Conservation (phyloP, 2,113 vertebrate genomes). For the Eubucco bourcierii region DNA sequence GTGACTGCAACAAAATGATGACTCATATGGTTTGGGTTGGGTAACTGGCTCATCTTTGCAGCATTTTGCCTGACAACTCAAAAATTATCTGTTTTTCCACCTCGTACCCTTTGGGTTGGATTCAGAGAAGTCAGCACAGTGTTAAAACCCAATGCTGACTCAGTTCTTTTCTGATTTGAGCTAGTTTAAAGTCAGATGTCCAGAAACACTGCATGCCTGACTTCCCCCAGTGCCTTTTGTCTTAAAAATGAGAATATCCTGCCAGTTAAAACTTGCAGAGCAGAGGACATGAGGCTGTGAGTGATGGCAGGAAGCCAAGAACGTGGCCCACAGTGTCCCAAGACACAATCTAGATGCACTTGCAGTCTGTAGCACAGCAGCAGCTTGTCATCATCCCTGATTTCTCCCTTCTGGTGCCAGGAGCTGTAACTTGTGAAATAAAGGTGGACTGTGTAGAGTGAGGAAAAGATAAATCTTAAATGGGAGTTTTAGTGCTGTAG, state of each 20-base stretch:
- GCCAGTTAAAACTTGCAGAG: neutral
- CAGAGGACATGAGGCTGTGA: fast-evolving
- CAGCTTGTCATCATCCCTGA: neutral
- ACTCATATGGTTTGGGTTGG: neutral
- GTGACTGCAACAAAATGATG: neutral
- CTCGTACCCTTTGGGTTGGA: neutral
- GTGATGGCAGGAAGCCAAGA: neutral
- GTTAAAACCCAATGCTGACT: neutral
- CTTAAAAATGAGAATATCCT: neutral
- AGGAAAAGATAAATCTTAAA: neutral
- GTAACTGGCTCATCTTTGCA: neutral
- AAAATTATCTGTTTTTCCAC: neutral
- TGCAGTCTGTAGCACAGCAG: neutral
- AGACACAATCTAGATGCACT: neutral
- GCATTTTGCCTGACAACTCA: neutral
- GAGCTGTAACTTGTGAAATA: neutral
- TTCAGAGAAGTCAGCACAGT: neutral
- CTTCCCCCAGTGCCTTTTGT: neutral
- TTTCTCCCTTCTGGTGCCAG: neutral
- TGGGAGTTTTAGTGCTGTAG: neutral
- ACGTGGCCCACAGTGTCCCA: neutral
- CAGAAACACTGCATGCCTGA: neutral
- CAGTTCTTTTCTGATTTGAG: neutral
- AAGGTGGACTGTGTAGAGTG: neutral
- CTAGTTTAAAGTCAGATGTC: neutral